Evolutionary conservation across 1,140 invertebrate species (phyloP).

Genomic region (Drosophila kohkoa): DNA sequence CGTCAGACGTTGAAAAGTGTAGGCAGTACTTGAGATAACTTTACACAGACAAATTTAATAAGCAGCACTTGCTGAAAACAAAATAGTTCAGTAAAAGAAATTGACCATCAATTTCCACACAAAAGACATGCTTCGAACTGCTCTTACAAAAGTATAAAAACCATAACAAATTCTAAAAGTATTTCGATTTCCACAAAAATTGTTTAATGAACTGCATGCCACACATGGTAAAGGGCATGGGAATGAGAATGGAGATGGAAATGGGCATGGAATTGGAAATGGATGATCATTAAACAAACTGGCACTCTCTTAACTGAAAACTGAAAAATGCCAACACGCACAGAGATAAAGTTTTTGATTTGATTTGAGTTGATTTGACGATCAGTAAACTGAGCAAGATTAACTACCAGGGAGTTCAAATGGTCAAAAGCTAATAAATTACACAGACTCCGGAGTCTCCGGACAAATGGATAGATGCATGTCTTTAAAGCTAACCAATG

Average conservation of each 20-base stretch:
- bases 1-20: slow-evolving; percentile 3
- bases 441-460: slow-evolving; percentile 22
- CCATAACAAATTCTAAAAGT: slow-evolving; percentile 67
- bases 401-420: slow-evolving; percentile 61
- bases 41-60: neutral
- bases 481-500: slow-evolving; percentile 32
- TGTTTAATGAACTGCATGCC: slow-evolving; percentile 48
- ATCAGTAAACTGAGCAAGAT: slow-evolving; percentile 75
- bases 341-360: slow-evolving; percentile 34
- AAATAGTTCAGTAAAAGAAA: neutral
- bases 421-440: slow-evolving; percentile 77
- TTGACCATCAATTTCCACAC: slow-evolving; percentile 37
- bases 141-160: slow-evolving; percentile 11
- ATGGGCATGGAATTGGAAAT: slow-evolving; percentile 6
- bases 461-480: slow-evolving; percentile 11
- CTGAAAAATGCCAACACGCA: slow-evolving; percentile 67
- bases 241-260: neutral
- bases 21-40: neutral
- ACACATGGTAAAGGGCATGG: slow-evolving; percentile 37
- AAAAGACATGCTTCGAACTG: slow-evolving; percentile 30
- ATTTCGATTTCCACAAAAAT: slow-evolving; percentile 43
- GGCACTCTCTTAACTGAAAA: slow-evolving; percentile 33
- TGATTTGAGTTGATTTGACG: slow-evolving; percentile 48
- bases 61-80: slow-evolving; percentile 3
- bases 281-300: slow-evolving; percentile 10